phyloP scores from a whole-genome alignment of 2,888 invertebrate genomes.

The Polyploca ridens region DNA sequence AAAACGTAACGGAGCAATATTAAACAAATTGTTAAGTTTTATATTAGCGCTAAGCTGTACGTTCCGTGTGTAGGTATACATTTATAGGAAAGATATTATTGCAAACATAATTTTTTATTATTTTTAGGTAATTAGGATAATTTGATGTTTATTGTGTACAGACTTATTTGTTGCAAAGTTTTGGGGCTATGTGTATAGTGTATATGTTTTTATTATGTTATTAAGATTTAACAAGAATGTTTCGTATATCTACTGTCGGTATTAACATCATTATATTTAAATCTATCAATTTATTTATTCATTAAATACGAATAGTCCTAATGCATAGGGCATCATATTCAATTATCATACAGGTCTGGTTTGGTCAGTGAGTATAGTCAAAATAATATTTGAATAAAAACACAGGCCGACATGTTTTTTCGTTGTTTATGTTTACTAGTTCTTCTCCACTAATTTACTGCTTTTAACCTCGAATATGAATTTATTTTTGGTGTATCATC shows the following conservation, averaged over 20 bases:
- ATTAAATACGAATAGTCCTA: not conserved
- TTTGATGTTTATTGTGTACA: slow-evolving; percentile 12
- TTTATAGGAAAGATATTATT: slow-evolving; percentile 38
- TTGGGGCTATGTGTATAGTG: not conserved
- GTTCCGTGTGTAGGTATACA: slow-evolving; percentile 43
- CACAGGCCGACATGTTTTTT: too few relatives aligned
- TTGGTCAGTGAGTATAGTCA: too few relatives aligned
- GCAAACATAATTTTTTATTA: slow-evolving; percentile 10
- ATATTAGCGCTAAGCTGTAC: slow-evolving; percentile 54
- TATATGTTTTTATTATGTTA: not conserved
- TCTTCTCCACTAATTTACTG: too few relatives aligned
- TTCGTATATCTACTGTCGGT: not conserved
- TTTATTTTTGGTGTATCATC: too few relatives aligned
- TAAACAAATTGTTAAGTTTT: slow-evolving; percentile 73
- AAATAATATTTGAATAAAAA: too few relatives aligned
- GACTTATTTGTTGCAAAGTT: not conserved
- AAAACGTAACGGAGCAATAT: slow-evolving; percentile 65
- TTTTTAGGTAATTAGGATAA: slow-evolving; percentile 13
- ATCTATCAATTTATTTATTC: not conserved
- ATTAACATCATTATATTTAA: slow-evolving; percentile 1
- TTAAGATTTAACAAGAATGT: not conserved
- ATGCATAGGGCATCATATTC: not conserved
- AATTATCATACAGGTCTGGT: not conserved
- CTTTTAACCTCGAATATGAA: too few relatives aligned
- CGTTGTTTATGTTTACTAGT: too few relatives aligned